Base-by-base conservation (phyloP, 2,888 invertebrate genomes). In the Apamea crenata region DNA sequence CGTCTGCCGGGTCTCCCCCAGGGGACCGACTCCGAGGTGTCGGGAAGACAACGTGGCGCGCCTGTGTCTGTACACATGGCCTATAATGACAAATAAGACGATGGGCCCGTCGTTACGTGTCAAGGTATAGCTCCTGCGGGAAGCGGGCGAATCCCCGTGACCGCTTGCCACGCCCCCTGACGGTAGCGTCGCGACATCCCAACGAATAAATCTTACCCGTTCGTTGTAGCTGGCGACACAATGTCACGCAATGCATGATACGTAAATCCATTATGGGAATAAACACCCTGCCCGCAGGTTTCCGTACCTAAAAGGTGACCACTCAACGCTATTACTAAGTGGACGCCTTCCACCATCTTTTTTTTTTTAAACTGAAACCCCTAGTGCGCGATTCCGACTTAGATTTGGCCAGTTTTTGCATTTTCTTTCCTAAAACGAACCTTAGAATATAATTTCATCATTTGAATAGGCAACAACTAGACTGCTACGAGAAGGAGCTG, bases 401-500 rank as follows among this genome's bases (percentile, higher is more conserved):
- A 32, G 10, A 32, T 65, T 65, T 32, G 65, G 14, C 2, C 14
- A 2, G 32, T 7, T 66, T 25, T 36, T 66, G 36, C 36, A 66
- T 66, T 36, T 36, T 7, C 0, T 25, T 36, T 14, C 14, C 25
- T 0, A 14, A 59, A n/a, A 25, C 5, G 25, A 36, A 25, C 2
- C 1, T 25, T 25, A 25, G 25, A 25, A 36, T 29, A 29, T 16
- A 56, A 56, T 56, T 56, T 21, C 1, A 25, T 18, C 0, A 25
- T n/a, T n/a, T 3, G 25, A 0, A 0, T 89, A 97, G 98, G 76
- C 97, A 98, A 81, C 98, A 99, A 89, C 93, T 99, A 69, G 98
- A 99, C 91, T 98, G 98, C 75, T 98, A 98, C 91, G 99, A 99
- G 95, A 98, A 98, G 91, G 99, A 99, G 95, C 94, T 98, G 85